Percentiles rank a stretch among this genome's conserved stretches.
These are phyloP conservation scores for Campoplex nolae DNA, from an alignment of 2,888 invertebrate species.

Conservation along the genomic window DNA sequence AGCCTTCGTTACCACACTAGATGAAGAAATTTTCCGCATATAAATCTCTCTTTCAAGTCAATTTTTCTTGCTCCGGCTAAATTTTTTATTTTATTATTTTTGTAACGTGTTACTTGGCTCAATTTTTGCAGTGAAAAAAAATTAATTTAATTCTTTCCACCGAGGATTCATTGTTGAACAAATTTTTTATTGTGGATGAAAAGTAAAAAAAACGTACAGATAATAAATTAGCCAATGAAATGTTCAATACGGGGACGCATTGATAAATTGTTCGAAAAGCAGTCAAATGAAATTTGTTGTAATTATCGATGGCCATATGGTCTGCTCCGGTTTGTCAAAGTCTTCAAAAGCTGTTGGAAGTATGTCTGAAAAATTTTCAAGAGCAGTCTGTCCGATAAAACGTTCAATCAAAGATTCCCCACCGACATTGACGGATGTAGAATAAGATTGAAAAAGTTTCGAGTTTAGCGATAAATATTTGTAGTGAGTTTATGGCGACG, in stretches of 20 bases:
- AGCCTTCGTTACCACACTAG: constrained; percentile 33
- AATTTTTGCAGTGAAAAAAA: constrained; percentile 14
- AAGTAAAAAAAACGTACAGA: no score
- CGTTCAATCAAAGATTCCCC: constrained; percentile 38
- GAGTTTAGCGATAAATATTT: neutral
- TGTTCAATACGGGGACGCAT: neutral
- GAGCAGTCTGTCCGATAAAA: neutral
- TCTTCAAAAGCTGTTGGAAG: neutral
- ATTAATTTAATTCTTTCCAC: neutral
- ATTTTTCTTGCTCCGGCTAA: constrained; percentile 9
- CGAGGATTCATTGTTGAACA: neutral
- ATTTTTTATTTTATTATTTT: neutral
- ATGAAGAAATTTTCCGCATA: neutral
- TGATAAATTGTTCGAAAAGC: neutral
- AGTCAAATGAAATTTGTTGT: neutral
- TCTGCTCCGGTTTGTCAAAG: neutral
- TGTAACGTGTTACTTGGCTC: neutral
- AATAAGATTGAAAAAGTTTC: neutral
- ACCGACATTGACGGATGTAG: constrained; percentile 49
- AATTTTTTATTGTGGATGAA: neutral
- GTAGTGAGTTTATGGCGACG: neutral
- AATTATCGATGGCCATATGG: neutral
- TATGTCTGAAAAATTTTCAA: neutral
- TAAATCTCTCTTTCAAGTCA: constrained; percentile 30
- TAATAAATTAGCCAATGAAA: neutral